A percentile compares a stretch with the other conserved stretches of the same genome.
Evolutionary conservation across 2,113 vertebrate species (phyloP).

Genomic region (Lipotes vexillifer): DNA sequence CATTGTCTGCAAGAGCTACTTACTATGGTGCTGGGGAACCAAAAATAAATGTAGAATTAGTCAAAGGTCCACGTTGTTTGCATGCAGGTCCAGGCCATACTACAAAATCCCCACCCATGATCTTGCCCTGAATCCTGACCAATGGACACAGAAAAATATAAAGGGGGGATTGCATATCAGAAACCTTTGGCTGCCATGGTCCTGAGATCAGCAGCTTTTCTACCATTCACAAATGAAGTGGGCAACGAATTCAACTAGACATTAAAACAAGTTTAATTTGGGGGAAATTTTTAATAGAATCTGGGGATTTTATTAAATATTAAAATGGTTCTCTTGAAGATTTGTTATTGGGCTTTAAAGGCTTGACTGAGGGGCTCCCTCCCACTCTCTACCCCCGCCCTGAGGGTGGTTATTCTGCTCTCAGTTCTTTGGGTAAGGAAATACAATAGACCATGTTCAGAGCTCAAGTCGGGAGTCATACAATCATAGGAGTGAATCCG

Average conservation of each 20-base stretch:
- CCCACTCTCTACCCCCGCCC: rapidly evolving
- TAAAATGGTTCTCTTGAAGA: neutral
- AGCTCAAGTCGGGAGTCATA: neutral
- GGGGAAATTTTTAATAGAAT: neutral
- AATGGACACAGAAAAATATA: neutral
- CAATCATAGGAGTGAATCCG: neutral
- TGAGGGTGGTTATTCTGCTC: neutral
- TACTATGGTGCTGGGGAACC: neutral
- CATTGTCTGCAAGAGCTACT: neutral
- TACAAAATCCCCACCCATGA: neutral
- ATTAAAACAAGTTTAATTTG: neutral
- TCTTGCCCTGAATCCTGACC: neutral
- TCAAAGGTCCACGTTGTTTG: neutral
- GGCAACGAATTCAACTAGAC: neutral
- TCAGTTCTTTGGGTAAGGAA: neutral
- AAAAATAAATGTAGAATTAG: neutral
- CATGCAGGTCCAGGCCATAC: neutral
- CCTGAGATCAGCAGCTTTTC: neutral
- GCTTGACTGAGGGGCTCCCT: neutral
- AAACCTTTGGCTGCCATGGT: neutral
- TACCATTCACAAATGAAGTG: neutral
- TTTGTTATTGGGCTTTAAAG: neutral
- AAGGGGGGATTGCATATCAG: neutral
- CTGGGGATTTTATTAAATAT: neutral
- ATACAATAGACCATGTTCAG: neutral